Percentiles rank a stretch among this genome's conserved stretches.
phyloP scores from a whole-genome alignment of 2,797 vertebrate species.

The Anguilla pacifica region DNA sequence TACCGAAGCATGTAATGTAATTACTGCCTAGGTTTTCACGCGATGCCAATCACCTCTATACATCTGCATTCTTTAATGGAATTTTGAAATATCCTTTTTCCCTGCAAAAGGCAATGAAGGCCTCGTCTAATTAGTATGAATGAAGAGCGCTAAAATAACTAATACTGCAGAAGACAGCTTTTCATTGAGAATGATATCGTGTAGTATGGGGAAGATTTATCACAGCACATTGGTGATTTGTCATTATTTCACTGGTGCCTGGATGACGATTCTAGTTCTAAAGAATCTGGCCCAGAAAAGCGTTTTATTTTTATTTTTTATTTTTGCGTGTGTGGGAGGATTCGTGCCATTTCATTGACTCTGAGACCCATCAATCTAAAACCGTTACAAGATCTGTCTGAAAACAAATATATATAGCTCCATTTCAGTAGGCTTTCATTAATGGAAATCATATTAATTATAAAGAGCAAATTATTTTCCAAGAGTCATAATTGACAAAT shows the following conservation, averaged over 20 bases:
- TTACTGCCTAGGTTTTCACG: slow-evolving; percentile 70
- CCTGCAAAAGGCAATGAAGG: slow-evolving; percentile 68
- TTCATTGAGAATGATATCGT: slow-evolving; percentile 82
- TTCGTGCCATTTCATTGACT: slow-evolving; percentile 43
- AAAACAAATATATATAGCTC: slow-evolving; percentile 3
- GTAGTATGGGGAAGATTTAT: slow-evolving; percentile 73
- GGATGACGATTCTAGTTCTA: slow-evolving; percentile 44
- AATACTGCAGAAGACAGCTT: slow-evolving; percentile 76
- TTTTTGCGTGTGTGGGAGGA: not conserved
- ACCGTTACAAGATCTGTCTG: slow-evolving; percentile 14
- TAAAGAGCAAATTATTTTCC: not conserved
- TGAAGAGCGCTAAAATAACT: slow-evolving; percentile 77
- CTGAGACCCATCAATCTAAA: slow-evolving; percentile 17
- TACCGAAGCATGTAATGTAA: slow-evolving; percentile 74
- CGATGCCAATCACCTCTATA: slow-evolving; percentile 75
- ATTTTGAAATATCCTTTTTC: slow-evolving; percentile 78
- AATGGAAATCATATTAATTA: slow-evolving; percentile 22
- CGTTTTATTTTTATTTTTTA: slow-evolving; percentile 20
- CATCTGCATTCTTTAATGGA: slow-evolving; percentile 76
- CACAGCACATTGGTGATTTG: slow-evolving; percentile 63
- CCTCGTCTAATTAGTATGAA: slow-evolving; percentile 78
- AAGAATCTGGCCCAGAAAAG: slow-evolving; percentile 42
- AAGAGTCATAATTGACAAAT: slow-evolving; percentile 21
- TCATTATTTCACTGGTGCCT: slow-evolving; percentile 57
- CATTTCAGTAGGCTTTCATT: slow-evolving; percentile 8